Conservation (phyloP, 2,113 vertebrate species). For the Pongo abelii region DNA sequence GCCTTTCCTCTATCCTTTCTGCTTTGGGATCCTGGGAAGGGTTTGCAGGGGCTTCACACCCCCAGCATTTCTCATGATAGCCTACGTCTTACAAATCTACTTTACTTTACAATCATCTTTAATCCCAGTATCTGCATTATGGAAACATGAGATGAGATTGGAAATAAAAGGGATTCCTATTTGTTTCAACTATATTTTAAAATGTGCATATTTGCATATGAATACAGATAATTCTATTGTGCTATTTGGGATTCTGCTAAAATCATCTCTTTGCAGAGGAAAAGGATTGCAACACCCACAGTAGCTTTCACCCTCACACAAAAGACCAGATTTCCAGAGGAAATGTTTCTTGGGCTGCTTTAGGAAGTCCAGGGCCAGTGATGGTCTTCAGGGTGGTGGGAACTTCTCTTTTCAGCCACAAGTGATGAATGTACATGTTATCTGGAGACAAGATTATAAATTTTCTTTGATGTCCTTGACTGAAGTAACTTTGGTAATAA, state of each 20-base stretch:
- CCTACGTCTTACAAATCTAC: background rate
- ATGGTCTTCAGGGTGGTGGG: background rate
- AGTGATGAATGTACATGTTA: background rate
- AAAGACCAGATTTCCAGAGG: conserved; percentile 9
- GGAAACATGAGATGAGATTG: background rate
- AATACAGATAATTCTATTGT: background rate
- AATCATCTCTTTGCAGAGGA: conserved; percentile 48
- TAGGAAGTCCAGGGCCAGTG: background rate
- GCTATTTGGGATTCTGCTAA: conserved; percentile 29
- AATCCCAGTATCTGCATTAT: background rate
- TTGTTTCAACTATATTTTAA: background rate
- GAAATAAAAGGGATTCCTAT: background rate
- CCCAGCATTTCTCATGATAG: background rate
- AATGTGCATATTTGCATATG: background rate
- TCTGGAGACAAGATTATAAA: background rate
- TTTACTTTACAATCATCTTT: background rate
- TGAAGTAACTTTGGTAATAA: background rate
- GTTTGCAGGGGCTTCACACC: background rate
- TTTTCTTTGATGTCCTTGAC: background rate
- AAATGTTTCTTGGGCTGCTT: background rate
- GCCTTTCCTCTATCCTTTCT: background rate
- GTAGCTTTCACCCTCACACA: background rate
- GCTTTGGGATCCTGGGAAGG: background rate
- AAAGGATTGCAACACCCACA: conserved; percentile 2
- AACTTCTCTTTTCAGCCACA: background rate